phyloP scores from a whole-genome alignment of 1,140 invertebrate genomes.

The Drosophila sproati region DNA sequence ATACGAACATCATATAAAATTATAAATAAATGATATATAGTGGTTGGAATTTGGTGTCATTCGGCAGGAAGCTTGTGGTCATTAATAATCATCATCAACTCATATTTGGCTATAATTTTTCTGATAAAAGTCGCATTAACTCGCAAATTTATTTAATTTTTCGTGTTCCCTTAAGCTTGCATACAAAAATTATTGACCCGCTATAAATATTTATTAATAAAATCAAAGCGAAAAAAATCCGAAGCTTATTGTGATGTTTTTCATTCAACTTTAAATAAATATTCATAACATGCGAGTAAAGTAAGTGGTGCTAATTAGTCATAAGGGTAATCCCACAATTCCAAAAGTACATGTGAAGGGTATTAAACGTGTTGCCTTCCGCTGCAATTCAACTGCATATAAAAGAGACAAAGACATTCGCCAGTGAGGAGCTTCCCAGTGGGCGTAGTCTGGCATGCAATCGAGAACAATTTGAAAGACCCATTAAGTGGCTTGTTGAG shows the following conservation, averaged over 20 bases:
- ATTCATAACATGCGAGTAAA: conserved; percentile 1
- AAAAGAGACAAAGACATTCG: conserved; percentile 7
- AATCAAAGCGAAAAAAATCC: neutral
- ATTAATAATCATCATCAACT: neutral
- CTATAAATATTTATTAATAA: conserved; percentile 1
- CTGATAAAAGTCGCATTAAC: neutral
- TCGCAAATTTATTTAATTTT: neutral
- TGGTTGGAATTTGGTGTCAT: too few relatives aligned
- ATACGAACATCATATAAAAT: too few relatives aligned
- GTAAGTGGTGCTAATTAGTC: neutral
- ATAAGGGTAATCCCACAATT: neutral
- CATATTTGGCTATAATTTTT: neutral
- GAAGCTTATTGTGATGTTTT: neutral
- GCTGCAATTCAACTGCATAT: conserved; percentile 6
- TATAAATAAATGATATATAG: too few relatives aligned
- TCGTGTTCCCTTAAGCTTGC: neutral
- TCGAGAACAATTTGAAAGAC: conserved; percentile 44
- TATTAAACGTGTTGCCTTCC: conserved; percentile 12
- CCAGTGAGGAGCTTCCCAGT: neutral
- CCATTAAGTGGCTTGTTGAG: conserved; percentile 51
- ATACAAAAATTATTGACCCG: neutral
- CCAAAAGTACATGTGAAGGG: conserved; percentile 2
- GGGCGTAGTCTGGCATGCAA: conserved; percentile 25
- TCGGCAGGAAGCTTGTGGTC: too few relatives aligned
- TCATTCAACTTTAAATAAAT: neutral